phyloP scores from a whole-genome alignment of 1,140 invertebrate species.

The Pomacea maculata region DNA sequence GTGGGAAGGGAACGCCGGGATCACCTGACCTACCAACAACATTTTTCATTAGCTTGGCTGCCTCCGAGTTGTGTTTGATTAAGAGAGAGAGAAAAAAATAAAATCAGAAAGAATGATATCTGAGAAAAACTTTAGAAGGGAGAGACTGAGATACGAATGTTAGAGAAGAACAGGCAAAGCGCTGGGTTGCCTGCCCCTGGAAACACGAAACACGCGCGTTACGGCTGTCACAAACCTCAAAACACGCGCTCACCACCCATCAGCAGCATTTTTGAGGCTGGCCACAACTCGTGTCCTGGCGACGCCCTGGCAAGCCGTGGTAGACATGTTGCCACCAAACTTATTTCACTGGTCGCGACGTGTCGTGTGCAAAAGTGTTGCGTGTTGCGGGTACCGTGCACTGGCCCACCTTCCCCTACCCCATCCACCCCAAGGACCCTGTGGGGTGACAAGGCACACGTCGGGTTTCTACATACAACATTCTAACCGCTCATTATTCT shows the following conservation, averaged over 20 bases:
- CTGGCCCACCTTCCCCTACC: no score
- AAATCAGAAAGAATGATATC: neutral
- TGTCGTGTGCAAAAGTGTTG: no score
- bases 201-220: neutral
- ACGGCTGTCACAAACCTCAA: neutral
- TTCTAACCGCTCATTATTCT: no score
- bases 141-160: neutral
- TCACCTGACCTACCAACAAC: neutral
- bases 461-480: no score
- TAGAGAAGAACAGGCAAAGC: neutral
- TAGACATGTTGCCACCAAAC: neutral
- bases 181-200: no score
- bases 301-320: neutral
- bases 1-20: neutral
- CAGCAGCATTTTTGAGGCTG: neutral
- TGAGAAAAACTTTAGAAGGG: neutral
- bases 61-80: neutral
- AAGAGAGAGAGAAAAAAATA: neutral
- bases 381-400: no score
- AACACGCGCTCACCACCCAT: neutral
- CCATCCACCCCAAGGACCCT: no score
- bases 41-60: neutral
- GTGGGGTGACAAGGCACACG: no score
- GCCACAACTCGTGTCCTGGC: neutral
- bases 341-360: neutral